Conservation (phyloP, 2,113 vertebrate genomes). For the Trinectes maculatus region DNA sequence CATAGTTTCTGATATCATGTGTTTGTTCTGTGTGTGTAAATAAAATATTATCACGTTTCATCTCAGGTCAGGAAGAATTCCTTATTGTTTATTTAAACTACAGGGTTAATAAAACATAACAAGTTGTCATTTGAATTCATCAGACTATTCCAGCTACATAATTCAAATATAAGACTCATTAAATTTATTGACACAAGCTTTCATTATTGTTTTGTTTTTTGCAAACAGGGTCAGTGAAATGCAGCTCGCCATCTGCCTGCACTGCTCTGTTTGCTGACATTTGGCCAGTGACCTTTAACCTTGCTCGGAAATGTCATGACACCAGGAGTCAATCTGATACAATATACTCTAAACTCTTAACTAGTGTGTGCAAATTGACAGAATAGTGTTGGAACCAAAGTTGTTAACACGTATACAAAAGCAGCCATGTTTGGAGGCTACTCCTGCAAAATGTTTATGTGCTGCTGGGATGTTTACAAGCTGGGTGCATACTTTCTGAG, state of each 20-base stretch:
- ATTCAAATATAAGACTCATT: slow-evolving; percentile 22
- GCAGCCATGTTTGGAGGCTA: no score
- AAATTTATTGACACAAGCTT: slow-evolving; percentile 37
- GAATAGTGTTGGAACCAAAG: not conserved
- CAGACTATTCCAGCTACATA: not conserved
- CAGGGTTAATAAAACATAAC: no score
- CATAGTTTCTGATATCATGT: no score
- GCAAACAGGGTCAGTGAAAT: not conserved
- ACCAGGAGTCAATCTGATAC: slow-evolving; percentile 52
- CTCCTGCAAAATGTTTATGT: no score
- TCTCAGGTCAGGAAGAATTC: no score
- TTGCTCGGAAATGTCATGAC: slow-evolving; percentile 71
- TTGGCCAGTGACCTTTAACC: slow-evolving; percentile 78
- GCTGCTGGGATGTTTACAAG: slow-evolving; percentile 28
- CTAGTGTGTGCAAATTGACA: slow-evolving; percentile 24
- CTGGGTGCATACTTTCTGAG: slow-evolving; percentile 41
- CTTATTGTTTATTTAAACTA: no score
- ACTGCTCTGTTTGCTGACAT: slow-evolving; percentile 55
- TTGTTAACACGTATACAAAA: not conserved
- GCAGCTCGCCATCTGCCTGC: slow-evolving; percentile 75
- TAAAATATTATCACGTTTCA: no score
- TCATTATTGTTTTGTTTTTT: slow-evolving; percentile 12
- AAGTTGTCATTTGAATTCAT: not conserved
- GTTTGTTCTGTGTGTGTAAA: no score
- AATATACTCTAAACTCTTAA: slow-evolving; percentile 15